phyloP scores from a whole-genome alignment of 2,797 vertebrate genomes.

The Eleutherodactylus coqui region DNA sequence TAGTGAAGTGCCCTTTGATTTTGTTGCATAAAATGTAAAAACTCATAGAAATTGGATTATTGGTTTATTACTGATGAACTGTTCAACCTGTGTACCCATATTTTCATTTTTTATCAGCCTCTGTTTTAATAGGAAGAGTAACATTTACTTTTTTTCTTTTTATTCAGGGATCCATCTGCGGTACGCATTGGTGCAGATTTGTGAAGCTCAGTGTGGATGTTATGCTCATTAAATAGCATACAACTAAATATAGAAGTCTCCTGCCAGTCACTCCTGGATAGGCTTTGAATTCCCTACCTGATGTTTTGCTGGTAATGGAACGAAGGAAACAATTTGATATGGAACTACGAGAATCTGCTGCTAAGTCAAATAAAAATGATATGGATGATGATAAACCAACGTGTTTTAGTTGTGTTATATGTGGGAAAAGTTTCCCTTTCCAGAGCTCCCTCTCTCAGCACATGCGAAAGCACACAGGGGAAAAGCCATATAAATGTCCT shows the following conservation, averaged over 20 bases:
- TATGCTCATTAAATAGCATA: slow-evolving; percentile 60
- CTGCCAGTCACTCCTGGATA: slow-evolving; percentile 62
- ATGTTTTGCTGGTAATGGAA: slow-evolving; percentile 77
- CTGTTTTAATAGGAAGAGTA: background rate
- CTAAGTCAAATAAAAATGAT: slow-evolving; percentile 75
- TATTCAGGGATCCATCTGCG: slow-evolving; percentile 12
- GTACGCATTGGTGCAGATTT: background rate
- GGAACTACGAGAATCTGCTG: slow-evolving; percentile 78
- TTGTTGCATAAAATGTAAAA: background rate
- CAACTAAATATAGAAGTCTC: slow-evolving; percentile 61
- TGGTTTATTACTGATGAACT: too few species aligned
- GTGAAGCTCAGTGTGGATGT: slow-evolving; percentile 28
- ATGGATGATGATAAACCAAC: slow-evolving; percentile 77
- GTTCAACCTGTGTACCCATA: background rate
- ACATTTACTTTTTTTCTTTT: background rate
- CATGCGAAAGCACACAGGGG: slow-evolving; percentile 95
- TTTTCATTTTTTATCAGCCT: background rate
- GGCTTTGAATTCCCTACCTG: slow-evolving; percentile 62
- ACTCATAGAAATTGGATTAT: background rate
- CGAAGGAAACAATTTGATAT: slow-evolving; percentile 75
- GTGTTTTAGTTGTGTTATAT: slow-evolving; percentile 89
- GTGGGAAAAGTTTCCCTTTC: slow-evolving; percentile 93
- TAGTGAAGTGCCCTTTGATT: background rate
- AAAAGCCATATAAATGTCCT: slow-evolving; percentile 95
- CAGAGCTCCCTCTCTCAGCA: slow-evolving; percentile 95